A percentile compares a stretch with the other conserved stretches of the same genome.
These are phyloP conservation scores for Hemistola chrysoprasaria DNA, from an alignment of 2,888 invertebrate species.

Conservation along the genomic window DNA sequence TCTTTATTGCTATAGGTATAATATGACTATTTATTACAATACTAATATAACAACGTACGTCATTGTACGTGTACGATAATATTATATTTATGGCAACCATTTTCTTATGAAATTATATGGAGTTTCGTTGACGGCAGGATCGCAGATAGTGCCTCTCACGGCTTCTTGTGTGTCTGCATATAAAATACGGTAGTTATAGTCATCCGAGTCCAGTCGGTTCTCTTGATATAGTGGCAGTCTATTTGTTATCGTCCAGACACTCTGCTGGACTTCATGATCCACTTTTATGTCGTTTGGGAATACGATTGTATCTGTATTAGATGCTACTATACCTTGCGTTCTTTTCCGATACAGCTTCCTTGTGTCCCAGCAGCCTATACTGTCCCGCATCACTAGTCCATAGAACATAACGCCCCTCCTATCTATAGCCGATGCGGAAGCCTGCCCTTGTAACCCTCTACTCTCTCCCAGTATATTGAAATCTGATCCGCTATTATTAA, in stretches of 20 bases:
- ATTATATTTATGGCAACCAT: constrained; percentile 40
- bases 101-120: constrained; percentile 21
- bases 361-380: constrained; percentile 91
- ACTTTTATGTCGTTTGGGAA: constrained; percentile 92
- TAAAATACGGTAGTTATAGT: constrained; percentile 89
- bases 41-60: no score
- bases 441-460: constrained; percentile 85
- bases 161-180: constrained; percentile 85
- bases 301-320: constrained; percentile 84
- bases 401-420: constrained; percentile 88
- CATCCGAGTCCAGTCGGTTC: constrained; percentile 81
- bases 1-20: no score
- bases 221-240: constrained; percentile 88
- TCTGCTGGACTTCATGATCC: constrained; percentile 86
- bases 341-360: constrained; percentile 84
- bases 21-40: no score
- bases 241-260: constrained; percentile 90
- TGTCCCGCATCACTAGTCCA: constrained; percentile 89
- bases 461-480: constrained; percentile 70
- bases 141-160: constrained; percentile 86
- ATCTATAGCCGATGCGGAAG: constrained; percentile 88
- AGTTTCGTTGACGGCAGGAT: constrained; percentile 68
- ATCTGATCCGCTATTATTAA: constrained; percentile 54
- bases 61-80: constrained; percentile 9
- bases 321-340: constrained; percentile 84